A percentile compares a stretch with the other conserved stretches of the same genome.
Evolutionary conservation across 1,140 invertebrate genomes (phyloP).

Genomic region (Drosophila orosa): DNA sequence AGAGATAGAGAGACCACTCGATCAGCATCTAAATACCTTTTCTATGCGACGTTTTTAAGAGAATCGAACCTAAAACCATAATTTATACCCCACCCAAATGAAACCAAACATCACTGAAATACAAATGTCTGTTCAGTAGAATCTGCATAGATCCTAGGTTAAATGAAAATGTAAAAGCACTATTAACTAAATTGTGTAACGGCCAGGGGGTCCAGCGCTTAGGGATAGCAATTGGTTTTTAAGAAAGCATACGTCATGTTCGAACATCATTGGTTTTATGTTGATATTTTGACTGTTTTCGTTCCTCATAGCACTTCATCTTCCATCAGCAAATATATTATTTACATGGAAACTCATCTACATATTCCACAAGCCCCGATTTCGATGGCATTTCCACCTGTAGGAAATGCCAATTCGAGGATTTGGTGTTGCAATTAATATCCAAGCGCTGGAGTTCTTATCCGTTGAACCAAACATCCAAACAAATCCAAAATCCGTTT

Average conservation of each 20-base stretch:
- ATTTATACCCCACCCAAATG: constrained; percentile 44
- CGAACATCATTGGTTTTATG: constrained; percentile 61
- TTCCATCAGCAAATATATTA: neutral
- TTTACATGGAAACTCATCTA: constrained; percentile 24
- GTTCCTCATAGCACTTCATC: constrained; percentile 35
- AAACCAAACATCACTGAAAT: constrained; percentile 52
- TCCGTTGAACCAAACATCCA: constrained; percentile 4
- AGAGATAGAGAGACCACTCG: constrained; percentile 36
- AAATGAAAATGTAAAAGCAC: constrained; percentile 8
- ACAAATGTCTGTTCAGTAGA: constrained; percentile 37
- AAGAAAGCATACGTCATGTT: constrained; percentile 38
- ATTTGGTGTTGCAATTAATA: constrained; percentile 20
- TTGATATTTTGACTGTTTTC: constrained; percentile 62
- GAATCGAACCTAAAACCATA: constrained; percentile 33
- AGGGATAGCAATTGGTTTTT: constrained; percentile 7
- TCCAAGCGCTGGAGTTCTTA: constrained; percentile 26
- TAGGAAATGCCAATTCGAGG: constrained; percentile 68
- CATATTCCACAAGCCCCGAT: constrained; percentile 22
- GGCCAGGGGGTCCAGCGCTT: constrained; percentile 10
- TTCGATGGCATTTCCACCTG: constrained; percentile 68
- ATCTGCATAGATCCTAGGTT: constrained; percentile 35
- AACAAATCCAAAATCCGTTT: constrained; percentile 6
- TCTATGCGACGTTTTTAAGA: constrained; percentile 41
- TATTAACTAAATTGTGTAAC: constrained; percentile 20
- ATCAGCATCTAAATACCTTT: constrained; percentile 31